Evolutionary conservation across 2,113 vertebrate species (phyloP).

Genomic region (Dermatemys mawii): DNA sequence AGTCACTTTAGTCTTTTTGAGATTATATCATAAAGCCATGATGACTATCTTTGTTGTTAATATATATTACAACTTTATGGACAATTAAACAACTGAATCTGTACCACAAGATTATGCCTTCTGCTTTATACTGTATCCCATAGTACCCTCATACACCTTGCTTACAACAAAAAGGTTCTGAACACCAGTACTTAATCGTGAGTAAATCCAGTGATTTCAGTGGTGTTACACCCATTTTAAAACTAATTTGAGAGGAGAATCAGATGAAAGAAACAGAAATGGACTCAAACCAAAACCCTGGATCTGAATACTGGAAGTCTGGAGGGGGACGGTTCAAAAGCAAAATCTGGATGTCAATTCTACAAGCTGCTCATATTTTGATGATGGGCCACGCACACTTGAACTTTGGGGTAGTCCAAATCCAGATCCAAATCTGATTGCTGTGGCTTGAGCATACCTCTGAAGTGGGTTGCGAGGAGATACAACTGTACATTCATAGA

Average conservation of each 20-base stretch:
- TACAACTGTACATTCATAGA: not conserved
- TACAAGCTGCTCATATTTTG: conserved; percentile 1
- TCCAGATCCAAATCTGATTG: conserved; percentile 17
- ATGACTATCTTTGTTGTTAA: not conserved
- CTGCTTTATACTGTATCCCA: too few relatives aligned
- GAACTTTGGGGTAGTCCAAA: not conserved
- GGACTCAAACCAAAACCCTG: not conserved
- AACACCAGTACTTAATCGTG: not conserved
- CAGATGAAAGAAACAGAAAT: not conserved
- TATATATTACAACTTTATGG: not conserved
- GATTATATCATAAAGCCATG: not conserved
- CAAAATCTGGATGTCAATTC: conserved; percentile 22
- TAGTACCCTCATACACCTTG: not conserved
- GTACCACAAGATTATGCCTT: not conserved
- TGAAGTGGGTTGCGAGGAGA: not conserved
- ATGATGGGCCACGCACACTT: not conserved
- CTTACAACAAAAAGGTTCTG: not conserved
- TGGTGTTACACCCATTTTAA: not conserved
- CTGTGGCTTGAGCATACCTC: not conserved
- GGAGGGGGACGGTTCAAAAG: not conserved
- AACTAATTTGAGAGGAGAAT: not conserved
- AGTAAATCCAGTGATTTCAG: not conserved
- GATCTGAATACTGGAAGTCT: not conserved
- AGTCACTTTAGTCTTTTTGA: not conserved
- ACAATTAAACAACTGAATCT: not conserved